phyloP scores from a whole-genome alignment of 2,888 invertebrate genomes.

The Trissonchulus sp. region DNA sequence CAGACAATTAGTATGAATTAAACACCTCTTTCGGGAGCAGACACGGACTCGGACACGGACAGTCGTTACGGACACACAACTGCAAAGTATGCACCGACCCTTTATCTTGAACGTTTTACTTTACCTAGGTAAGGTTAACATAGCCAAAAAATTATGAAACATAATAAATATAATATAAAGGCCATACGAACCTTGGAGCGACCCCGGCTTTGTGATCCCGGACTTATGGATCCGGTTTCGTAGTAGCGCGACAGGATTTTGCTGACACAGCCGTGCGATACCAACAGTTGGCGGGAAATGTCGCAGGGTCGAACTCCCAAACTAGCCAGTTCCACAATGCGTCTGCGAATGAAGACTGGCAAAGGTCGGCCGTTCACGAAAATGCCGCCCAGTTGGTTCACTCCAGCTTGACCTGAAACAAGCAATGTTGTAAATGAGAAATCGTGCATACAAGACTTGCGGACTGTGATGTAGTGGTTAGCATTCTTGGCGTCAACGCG shows the following conservation, averaged over 20 bases:
- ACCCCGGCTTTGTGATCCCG: conserved; percentile 87
- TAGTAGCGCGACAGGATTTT: conserved; percentile 93
- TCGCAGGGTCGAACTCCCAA: conserved; percentile 92
- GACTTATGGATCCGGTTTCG: conserved; percentile 90
- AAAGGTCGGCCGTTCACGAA: conserved; percentile 95
- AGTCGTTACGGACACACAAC: no score
- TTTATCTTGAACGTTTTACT: conserved; percentile 4
- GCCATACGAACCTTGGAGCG: conserved; percentile 97
- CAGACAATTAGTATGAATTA: no score
- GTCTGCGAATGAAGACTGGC: conserved; percentile 82
- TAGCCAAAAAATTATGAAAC: conserved; percentile 29
- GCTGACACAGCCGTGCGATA: conserved; percentile 93
- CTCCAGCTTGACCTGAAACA: conserved; percentile 85
- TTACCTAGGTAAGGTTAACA: not conserved
- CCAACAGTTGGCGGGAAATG: conserved; percentile 86
- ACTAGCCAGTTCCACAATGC: conserved; percentile 87
- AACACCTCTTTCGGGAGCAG: no score
- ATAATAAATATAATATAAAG: no score
- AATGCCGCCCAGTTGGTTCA: conserved; percentile 92
- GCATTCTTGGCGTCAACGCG: no score
- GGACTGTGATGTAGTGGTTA: no score
- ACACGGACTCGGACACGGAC: no score
- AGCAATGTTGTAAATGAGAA: no score
- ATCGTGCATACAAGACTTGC: no score
- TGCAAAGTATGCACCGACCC: no score